Conservation (phyloP, 1,140 invertebrate genomes). For the Micrasema minimum region DNA sequence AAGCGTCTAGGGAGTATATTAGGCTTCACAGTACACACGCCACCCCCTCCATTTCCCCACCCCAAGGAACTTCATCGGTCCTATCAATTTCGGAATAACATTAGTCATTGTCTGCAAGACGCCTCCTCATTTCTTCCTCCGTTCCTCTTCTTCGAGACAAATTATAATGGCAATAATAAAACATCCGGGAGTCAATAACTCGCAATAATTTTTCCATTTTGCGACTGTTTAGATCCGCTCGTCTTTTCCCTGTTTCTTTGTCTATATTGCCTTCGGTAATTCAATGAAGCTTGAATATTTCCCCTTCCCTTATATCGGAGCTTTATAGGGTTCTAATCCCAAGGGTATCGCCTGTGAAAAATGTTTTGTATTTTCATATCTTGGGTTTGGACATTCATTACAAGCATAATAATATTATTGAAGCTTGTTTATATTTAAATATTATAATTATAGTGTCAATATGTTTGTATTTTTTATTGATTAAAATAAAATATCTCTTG, state of each 20-base stretch:
- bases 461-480: no score
- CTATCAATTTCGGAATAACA: slow-evolving; percentile 54
- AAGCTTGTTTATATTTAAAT: no score
- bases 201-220: slow-evolving; percentile 54
- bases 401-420: no score
- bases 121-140: slow-evolving; percentile 49
- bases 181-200: slow-evolving; percentile 50
- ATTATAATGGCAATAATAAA: slow-evolving; percentile 52
- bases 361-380: slow-evolving; percentile 28
- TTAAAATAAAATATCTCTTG: no score
- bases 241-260: slow-evolving; percentile 31
- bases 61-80: slow-evolving; percentile 39
- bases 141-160: slow-evolving; percentile 47
- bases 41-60: slow-evolving; percentile 10
- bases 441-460: no score
- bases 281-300: slow-evolving; percentile 44
- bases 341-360: slow-evolving; percentile 45
- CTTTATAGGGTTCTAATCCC: slow-evolving; percentile 43
- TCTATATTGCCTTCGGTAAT: slow-evolving; percentile 42
- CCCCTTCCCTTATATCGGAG: slow-evolving; percentile 32
- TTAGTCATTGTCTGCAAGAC: slow-evolving; percentile 54
- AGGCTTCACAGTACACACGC: not conserved
- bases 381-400: slow-evolving; percentile 4
- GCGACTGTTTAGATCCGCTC: slow-evolving; percentile 40
- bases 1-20: slow-evolving; percentile 42